Evolutionary conservation across 2,888 invertebrate species (phyloP), one percentile per base, ranked within the genome.

Genomic region (Hoplodrina ambigua): DNA sequence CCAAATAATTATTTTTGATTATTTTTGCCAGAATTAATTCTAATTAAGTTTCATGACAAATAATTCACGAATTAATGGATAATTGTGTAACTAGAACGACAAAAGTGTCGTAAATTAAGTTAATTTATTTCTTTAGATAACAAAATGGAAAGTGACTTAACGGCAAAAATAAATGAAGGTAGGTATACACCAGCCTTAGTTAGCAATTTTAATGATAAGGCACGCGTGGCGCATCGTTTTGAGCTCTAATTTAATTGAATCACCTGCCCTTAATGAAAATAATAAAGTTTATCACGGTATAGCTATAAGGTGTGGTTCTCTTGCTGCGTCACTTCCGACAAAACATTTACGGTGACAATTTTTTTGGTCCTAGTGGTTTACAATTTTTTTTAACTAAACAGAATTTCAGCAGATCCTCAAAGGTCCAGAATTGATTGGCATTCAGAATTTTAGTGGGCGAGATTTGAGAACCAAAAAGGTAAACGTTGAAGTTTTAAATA

Each of bases 191-290:
- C 65, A 67, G 73, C 74, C 68, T 78, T 75, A 81, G 80, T 82
- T 84, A 82, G 78, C 81, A 80, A 85, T 86, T 84, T 86, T 76
- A 84, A 84, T 85, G 90, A 88, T 88, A 89, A 88, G 89, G 88
- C 90, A 90, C 90, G 90, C 84, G 83, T 88, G 75, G 80, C 72
- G 85, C 86, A 86, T 86, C 85, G 85, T 85, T 89, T 85, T 77
- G 72, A 83, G 79, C 82, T 88, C 82, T 83, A 87, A 83, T 88
- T 85, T 85, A 84, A 87, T 85, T 85, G 82, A 85, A 88, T 84
- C 84, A 87, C 84, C 85, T 82, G 74, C 81, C 86, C 83, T 87
- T 90, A 90, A 90, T 91, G 88, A 90, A 89, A 89, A 90, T 89
- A 89, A 90, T 90, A 89, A 90, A 90, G 84, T 87, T 88, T 81